These are phyloP conservation scores for Tachycineta bicolor DNA, from an alignment of 2,113 vertebrate species.

Conservation along the genomic window DNA sequence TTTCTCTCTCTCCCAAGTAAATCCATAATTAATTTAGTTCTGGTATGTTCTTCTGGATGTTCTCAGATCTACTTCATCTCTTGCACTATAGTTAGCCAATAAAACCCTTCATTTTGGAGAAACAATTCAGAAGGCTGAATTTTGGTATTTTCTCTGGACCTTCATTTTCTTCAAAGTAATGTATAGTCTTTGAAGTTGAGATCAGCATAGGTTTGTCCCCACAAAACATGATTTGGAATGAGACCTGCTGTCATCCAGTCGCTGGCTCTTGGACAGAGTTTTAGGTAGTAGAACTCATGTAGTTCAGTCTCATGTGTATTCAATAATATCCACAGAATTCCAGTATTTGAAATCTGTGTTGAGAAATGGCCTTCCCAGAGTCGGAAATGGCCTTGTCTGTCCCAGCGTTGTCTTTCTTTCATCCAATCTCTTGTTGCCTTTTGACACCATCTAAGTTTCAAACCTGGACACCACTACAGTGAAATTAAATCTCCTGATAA, in stretches of 20 bases:
- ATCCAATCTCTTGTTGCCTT: not conserved
- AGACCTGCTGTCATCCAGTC: not conserved
- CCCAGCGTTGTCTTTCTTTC: not conserved
- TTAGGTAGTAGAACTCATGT: not conserved
- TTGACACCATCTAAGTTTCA: not conserved
- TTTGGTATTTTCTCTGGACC: not conserved
- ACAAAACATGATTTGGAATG: not conserved
- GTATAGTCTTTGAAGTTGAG: not conserved
- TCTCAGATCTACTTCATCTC: not conserved
- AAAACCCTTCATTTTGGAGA: not conserved
- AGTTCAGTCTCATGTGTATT: not conserved
- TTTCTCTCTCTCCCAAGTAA: conserved; percentile 21
- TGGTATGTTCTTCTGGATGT: not conserved
- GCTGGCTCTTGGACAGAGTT: not conserved
- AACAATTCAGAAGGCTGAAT: not conserved
- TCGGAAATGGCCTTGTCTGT: not conserved
- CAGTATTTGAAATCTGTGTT: not conserved
- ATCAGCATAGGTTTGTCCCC: not conserved
- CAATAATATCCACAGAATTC: not conserved
- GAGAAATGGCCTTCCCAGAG: not conserved
- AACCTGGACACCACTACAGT: not conserved
- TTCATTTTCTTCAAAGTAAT: not conserved
- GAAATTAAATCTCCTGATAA: not conserved
- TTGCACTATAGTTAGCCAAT: not conserved
- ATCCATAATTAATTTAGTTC: not conserved